These are phyloP conservation scores for Dipus sagitta DNA, from an alignment of 2,797 vertebrate species.

Conservation along the genomic window DNA sequence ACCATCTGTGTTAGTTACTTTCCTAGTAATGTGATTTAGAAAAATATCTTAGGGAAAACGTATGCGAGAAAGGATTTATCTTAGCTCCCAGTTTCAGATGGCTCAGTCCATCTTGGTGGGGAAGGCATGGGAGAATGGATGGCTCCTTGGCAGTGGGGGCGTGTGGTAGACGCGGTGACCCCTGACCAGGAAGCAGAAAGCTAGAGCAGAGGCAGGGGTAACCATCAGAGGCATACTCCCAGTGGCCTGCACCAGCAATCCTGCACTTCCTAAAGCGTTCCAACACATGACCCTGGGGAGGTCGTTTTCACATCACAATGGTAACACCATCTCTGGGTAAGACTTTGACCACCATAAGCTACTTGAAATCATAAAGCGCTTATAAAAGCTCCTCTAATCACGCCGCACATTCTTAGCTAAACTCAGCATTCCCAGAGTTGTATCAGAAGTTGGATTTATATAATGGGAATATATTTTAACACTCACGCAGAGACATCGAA, in stretches of 20 bases:
- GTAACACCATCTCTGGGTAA: rapidly evolving
- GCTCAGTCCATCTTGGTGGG: background rate
- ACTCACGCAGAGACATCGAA: background rate
- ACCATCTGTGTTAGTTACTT: background rate
- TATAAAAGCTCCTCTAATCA: background rate
- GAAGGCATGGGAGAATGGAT: background rate
- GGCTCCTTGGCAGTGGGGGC: background rate
- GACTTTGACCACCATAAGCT: background rate
- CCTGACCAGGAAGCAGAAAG: background rate
- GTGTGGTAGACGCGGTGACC: background rate
- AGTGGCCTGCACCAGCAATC: background rate
- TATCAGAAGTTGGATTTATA: background rate
- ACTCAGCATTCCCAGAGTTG: background rate
- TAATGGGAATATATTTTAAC: background rate
- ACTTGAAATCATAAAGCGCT: background rate
- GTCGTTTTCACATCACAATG: background rate
- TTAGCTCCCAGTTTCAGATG: background rate
- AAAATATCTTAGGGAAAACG: background rate
- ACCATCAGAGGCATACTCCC: background rate
- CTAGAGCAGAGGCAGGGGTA: background rate
- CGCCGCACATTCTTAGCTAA: background rate
- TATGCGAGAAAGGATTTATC: background rate
- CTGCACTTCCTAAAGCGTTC: background rate
- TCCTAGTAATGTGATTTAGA: background rate
- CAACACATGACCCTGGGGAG: background rate